Evolutionary conservation across 92 coral and sea anemone genomes (phyloP).

Genomic region (Bergia sp.): DNA sequence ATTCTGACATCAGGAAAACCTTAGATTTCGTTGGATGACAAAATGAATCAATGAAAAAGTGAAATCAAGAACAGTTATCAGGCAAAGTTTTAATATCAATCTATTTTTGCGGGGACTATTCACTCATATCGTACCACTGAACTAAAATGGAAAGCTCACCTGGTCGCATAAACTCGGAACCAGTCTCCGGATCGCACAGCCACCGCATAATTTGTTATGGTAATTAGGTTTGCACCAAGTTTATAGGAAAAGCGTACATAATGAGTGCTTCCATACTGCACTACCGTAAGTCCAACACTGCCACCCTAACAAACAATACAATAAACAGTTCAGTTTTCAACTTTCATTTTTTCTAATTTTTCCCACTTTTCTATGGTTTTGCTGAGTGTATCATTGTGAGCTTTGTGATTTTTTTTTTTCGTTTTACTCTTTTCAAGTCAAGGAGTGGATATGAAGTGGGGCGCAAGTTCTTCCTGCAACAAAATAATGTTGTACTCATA

Average conservation of each 20-base stretch:
- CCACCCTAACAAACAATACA: slow-evolving; percentile 45
- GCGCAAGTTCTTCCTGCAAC: too few relatives aligned
- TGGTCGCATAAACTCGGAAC: slow-evolving; percentile 94
- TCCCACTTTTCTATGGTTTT: background rate
- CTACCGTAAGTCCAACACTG: slow-evolving; percentile 67
- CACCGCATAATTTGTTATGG: slow-evolving; percentile 86
- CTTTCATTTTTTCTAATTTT: too few relatives aligned
- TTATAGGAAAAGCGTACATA: slow-evolving; percentile 80
- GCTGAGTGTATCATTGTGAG: background rate
- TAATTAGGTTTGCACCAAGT: slow-evolving; percentile 77
- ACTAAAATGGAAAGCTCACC: slow-evolving; percentile 59
- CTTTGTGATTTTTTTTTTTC: background rate
- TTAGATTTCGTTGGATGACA: too few relatives aligned
- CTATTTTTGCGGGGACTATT: background rate
- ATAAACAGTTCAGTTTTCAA: background rate
- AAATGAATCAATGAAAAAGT: too few relatives aligned
- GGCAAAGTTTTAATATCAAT: background rate
- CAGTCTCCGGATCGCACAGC: slow-evolving; percentile 76
- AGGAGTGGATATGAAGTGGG: too few relatives aligned
- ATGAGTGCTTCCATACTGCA: slow-evolving; percentile 49
- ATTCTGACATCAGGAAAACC: too few relatives aligned
- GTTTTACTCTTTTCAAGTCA: too few relatives aligned
- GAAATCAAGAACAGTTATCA: too few relatives aligned
- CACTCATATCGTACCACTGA: too few relatives aligned
- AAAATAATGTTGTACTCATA: too few relatives aligned